Conservation (phyloP, 2,888 invertebrate genomes). For the Heliconius charithonia region DNA sequence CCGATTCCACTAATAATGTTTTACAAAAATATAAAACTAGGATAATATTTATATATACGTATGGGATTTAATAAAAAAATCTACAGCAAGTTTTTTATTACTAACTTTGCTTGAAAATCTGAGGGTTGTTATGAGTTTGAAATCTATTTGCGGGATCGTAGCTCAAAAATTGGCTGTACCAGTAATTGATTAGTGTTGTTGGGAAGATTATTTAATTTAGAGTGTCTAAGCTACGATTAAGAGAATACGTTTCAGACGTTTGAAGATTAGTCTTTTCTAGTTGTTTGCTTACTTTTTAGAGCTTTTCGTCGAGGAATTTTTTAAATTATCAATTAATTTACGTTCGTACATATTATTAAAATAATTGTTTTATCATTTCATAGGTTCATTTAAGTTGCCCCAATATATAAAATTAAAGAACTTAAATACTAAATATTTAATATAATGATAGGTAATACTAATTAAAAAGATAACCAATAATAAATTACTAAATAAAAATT, state of each 20-base stretch:
- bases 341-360: too few relatives aligned
- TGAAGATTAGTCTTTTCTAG: too few relatives aligned
- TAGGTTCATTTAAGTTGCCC: too few relatives aligned
- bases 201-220: neutral
- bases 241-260: neutral
- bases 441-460: too few relatives aligned
- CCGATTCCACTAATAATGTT: constrained; percentile 33
- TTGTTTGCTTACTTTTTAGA: neutral
- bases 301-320: neutral
- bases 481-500: too few relatives aligned
- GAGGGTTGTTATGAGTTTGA: neutral
- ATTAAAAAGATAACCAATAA: too few relatives aligned
- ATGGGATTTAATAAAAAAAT: neutral
- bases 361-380: too few relatives aligned
- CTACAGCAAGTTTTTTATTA: neutral
- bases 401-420: too few relatives aligned
- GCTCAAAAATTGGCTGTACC: neutral
- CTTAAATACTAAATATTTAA: too few relatives aligned
- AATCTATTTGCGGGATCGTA: neutral
- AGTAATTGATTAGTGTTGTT: neutral
- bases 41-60: constrained; percentile 16
- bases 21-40: constrained; percentile 25
- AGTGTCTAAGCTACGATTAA: neutral
- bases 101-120: too few relatives aligned
- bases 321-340: neutral